These are phyloP conservation scores for Upupa epops DNA, from an alignment of 2,113 vertebrate genomes.

Conservation along the genomic window DNA sequence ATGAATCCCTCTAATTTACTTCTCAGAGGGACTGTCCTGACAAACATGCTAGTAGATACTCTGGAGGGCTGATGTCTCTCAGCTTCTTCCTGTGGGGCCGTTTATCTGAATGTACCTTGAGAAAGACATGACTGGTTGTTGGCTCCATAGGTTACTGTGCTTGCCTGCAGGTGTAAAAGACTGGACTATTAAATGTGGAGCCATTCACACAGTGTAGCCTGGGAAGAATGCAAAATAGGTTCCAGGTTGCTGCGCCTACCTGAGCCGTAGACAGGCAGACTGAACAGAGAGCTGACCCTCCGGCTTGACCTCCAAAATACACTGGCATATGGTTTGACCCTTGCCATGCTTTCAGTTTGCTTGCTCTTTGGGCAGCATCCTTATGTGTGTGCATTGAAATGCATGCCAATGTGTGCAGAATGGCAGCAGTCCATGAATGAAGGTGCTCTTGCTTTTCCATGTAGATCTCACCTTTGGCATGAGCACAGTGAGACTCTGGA, in stretches of 20 bases:
- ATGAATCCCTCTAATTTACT: neutral
- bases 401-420: neutral
- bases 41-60: neutral
- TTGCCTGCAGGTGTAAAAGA: neutral
- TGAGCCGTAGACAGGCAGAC: rapidly evolving
- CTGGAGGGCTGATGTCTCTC: neutral
- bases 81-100: neutral
- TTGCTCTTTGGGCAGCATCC: neutral
- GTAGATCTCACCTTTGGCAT: neutral
- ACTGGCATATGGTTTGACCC: neutral
- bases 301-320: neutral
- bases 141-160: neutral
- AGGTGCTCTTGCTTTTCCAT: rapidly evolving
- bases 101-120: neutral
- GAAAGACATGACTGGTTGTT: neutral
- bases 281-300: rapidly evolving
- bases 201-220: neutral
- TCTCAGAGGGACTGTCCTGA: neutral
- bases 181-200: neutral
- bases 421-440: neutral
- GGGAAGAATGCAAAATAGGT: neutral
- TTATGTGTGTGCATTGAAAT: neutral
- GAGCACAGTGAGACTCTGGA: neutral
- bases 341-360: neutral
- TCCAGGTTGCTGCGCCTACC: neutral